Percentiles rank a stretch among this genome's conserved stretches.
phyloP scores from a whole-genome alignment of 2,888 invertebrate species.

The Lycia hirtaria region DNA sequence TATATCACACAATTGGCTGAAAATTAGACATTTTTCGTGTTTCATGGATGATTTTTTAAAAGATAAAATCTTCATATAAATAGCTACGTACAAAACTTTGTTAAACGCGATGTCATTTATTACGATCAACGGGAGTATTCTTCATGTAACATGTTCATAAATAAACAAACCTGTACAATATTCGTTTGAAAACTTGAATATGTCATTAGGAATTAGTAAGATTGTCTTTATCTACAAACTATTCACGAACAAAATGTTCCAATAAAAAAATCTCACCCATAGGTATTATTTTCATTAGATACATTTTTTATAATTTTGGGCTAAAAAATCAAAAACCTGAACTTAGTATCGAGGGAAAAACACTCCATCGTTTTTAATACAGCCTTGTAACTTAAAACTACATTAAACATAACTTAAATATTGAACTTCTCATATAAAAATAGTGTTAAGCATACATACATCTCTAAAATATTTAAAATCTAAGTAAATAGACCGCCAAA shows the following conservation, averaged over 20 bases:
- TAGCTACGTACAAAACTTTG: slow-evolving; percentile 5
- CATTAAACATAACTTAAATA: slow-evolving; percentile 80
- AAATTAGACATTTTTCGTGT: too few species aligned
- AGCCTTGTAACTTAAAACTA: slow-evolving; percentile 83
- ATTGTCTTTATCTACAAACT: not conserved
- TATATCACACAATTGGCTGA: too few species aligned
- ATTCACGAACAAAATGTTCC: not conserved
- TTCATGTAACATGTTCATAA: slow-evolving; percentile 37
- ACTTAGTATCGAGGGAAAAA: slow-evolving; percentile 65
- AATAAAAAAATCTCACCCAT: not conserved
- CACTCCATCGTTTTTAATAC: slow-evolving; percentile 78
- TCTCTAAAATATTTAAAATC: slow-evolving; percentile 65
- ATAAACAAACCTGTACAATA: slow-evolving; percentile 8
- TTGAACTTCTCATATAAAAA: slow-evolving; percentile 82
- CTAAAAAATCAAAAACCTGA: slow-evolving; percentile 49
- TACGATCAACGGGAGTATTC: slow-evolving; percentile 71
- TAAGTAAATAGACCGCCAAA: slow-evolving; percentile 82
- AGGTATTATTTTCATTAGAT: not conserved
- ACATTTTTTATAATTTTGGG: slow-evolving; percentile 51
- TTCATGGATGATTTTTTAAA: too few species aligned
- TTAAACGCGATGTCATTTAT: slow-evolving; percentile 52
- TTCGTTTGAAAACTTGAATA: not conserved
- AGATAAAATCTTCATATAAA: too few species aligned
- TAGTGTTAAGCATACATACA: slow-evolving; percentile 66
- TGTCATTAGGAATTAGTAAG: not conserved